These are phyloP conservation scores for Leptinotarsa rubiginosa DNA, from an alignment of 2,888 invertebrate species.

Conservation along the genomic window DNA sequence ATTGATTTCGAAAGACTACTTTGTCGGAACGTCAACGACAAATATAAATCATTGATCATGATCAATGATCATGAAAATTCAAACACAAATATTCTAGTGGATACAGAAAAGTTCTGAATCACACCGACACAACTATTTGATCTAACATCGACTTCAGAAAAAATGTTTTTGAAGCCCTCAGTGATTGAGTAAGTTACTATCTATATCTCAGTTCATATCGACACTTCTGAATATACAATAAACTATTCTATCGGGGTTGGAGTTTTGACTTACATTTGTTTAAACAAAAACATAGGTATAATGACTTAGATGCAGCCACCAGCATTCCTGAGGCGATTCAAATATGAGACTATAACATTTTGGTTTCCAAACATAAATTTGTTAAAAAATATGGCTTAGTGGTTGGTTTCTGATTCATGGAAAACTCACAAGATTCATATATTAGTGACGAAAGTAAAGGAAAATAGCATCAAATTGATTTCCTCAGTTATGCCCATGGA, in stretches of 20 bases:
- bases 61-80: no score
- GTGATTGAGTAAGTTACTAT: neutral
- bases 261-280: constrained; percentile 44
- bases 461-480: neutral
- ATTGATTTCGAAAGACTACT: no score
- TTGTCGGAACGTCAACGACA: no score
- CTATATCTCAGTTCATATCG: neutral
- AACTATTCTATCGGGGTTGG: constrained; percentile 44
- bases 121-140: neutral
- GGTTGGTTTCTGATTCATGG: neutral
- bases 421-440: neutral
- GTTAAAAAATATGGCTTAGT: neutral
- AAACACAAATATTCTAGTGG: neutral
- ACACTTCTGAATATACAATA: constrained; percentile 18
- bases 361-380: neutral
- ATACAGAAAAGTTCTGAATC: no score
- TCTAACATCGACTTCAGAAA: neutral
- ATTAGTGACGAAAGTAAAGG: neutral
- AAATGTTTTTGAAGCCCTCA: neutral
- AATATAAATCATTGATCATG: no score
- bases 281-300: constrained; percentile 21
- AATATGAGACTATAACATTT: neutral
- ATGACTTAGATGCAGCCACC: constrained; percentile 3
- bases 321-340: neutral
- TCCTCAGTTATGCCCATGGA: constrained; percentile 2